These are phyloP conservation scores for Araneus ventricosus DNA, from an alignment of 1,140 invertebrate genomes.

Conservation along the genomic window DNA sequence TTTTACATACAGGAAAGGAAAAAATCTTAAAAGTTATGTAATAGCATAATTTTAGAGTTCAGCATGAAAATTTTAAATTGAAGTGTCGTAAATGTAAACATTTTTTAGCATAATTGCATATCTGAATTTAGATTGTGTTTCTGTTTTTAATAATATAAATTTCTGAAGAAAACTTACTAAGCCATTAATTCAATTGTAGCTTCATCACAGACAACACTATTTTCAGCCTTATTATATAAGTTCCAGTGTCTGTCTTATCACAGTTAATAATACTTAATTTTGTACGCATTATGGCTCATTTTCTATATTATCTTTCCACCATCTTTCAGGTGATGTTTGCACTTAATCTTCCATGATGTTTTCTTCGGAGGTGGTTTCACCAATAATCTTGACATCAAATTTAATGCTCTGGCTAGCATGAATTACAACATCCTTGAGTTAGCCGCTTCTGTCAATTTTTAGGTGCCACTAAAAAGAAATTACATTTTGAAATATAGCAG, in stretches of 20 bases:
- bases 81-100: no score
- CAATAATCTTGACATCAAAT: constrained; percentile 90
- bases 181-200: constrained; percentile 95
- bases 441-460: constrained; percentile 94
- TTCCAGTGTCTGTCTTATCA: constrained; percentile 90
- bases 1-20: no score
- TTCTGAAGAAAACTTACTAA: constrained; percentile 82
- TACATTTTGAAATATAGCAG: constrained; percentile 92
- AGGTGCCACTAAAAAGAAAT: constrained; percentile 94
- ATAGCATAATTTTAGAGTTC: no score
- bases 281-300: constrained; percentile 92
- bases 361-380: constrained; percentile 92
- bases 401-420: constrained; percentile 91
- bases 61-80: no score
- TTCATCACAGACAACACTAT: constrained; percentile 92
- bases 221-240: constrained; percentile 92
- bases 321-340: constrained; percentile 84
- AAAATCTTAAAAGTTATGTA: no score
- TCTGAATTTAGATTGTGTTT: no score
- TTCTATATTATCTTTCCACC: constrained; percentile 85
- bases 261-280: constrained; percentile 91
- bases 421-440: constrained; percentile 87
- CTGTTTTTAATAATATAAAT: not conserved
- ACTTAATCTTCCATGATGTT: constrained; percentile 86
- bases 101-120: no score